These are phyloP conservation scores for Amitus sp. DNA, from an alignment of 2,888 invertebrate genomes.

Conservation along the genomic window DNA sequence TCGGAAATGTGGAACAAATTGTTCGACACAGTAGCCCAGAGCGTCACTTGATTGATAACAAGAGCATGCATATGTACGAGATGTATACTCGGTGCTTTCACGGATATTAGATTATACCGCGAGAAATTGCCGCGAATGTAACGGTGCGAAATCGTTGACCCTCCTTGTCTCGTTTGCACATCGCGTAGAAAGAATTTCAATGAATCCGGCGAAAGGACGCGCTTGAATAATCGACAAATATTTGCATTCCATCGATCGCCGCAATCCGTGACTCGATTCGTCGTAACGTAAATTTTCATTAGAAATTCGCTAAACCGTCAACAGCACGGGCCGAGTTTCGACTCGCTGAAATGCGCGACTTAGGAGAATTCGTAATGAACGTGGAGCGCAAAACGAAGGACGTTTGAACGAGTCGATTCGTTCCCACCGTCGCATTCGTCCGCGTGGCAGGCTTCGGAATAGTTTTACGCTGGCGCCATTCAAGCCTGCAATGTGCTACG, in stretches of 20 bases:
- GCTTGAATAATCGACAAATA: conserved; percentile 1
- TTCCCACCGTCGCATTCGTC: conserved; percentile 24
- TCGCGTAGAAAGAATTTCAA: background rate
- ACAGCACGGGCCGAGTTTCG: no score
- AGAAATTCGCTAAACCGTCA: background rate
- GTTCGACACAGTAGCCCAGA: conserved; percentile 24
- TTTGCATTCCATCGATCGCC: conserved; percentile 5
- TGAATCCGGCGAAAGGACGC: conserved; percentile 1
- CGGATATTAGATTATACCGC: conserved; percentile 16
- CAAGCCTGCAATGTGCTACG: conserved; percentile 36
- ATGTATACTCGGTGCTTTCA: conserved; percentile 17
- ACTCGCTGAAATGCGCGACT: no score
- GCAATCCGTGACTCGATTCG: conserved; percentile 1
- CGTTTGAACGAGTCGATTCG: no score
- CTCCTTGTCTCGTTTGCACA: conserved; percentile 5
- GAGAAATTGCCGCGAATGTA: conserved; percentile 18
- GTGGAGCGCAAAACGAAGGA: no score
- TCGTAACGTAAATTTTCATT: background rate
- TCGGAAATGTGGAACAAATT: conserved; percentile 22
- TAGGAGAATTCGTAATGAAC: no score
- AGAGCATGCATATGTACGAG: conserved; percentile 14
- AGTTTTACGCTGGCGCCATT: conserved; percentile 36
- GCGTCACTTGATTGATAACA: conserved; percentile 30
- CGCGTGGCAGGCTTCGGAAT: conserved; percentile 24
- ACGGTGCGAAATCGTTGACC: conserved; percentile 14